Evolutionary conservation across 2,888 invertebrate species (phyloP), one percentile per base, ranked within the genome.

Genomic region (Liopterus haemorrhoidalis): DNA sequence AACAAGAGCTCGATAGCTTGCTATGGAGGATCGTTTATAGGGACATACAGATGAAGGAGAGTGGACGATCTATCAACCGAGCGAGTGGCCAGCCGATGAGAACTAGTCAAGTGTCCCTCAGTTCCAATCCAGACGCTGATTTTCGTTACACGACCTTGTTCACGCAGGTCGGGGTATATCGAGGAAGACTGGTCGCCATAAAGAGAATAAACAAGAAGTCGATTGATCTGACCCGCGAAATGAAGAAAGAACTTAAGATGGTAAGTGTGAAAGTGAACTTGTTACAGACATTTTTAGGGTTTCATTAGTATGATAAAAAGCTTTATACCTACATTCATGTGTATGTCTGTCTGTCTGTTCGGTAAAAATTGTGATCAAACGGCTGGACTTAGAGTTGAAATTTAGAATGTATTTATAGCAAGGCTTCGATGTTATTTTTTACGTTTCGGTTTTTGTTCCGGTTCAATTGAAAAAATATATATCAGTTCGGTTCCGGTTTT

Each of bases 21-120:
- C 74, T 94, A 25, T 94, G 94, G 94, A 92, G 93, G 70, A 85
- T 94, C 46, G 93, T 94, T 70, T 92, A 83, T 69, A 81, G 84
- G 49, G 93, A 94, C 58, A 83, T 94, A 35, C 82, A 89, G n/a
- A n/a, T n/a, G n/a, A n/a, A n/a, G n/a, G 45, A 73, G 73, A 48
- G 63, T 69, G 25, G 60, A 60, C 24, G 49, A 55, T 8, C 55
- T 60, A 15, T 65, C 66, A 24, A 63, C 62, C 32, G 70, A 69
- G n/a, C n/a, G n/a, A 59, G 59, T 65, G 9, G 59, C 66, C 2
- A 57, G 66, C 57, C 78, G 41, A 81, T 85, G 40, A 75, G 89
- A 32, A 87, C 88, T 49, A 92, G 91, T 65, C 91, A 92, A 69
- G 85, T 90, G 37, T 93, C 92, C 1, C 73, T 93, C 49, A 89